Evolutionary conservation across 2,797 vertebrate species (phyloP), one percentile per base, ranked within the genome.

Genomic region (Tenualosa ilisha): DNA sequence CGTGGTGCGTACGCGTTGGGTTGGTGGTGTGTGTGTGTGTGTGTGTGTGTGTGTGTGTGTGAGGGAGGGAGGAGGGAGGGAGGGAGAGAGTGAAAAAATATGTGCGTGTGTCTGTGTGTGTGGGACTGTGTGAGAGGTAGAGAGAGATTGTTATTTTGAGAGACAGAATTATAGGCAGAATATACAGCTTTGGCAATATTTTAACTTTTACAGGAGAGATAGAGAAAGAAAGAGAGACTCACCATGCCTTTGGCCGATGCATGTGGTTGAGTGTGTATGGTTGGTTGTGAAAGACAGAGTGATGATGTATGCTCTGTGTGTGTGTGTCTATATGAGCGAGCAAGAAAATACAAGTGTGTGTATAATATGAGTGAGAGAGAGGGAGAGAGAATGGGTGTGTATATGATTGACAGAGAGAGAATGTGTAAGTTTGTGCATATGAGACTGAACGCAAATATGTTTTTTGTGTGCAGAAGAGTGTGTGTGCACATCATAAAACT

Each of bases 1-100:
- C 72, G 98, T 97, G 97, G 98, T 99, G 94, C 94, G 97, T 95
- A 87, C 17, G 0, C 31, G 31, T 31, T 0, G 0, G 31, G 31
- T 1, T 63, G 22, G 20, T 4, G 1, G 24, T 17, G 65, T 72
- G 65, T 72, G 82, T 85, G 82, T 85, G 61, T 88, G 49, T 56
- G 65, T 72, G 65, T 72, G 65, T 79, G 81, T 46, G 26, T 59
- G 40, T 22, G 50, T 84, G 37, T 51, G n/a, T n/a, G n/a, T n/a
- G 1, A 31, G 31, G 31, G 31, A 31, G 31, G 31, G 31, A 31
- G 31, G 1, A 31, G 31, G 31, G 31, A 31, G 31, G 31, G 31
- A 31, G 31, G 31, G 31, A 31, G 31, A 31, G 31, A 31, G 31
- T 31, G 31, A 31, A 1, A 31, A 31, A 31, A 31, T 31, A 31